Conservation (phyloP, 2,888 invertebrate genomes). For the Harpalus rufipes region DNA sequence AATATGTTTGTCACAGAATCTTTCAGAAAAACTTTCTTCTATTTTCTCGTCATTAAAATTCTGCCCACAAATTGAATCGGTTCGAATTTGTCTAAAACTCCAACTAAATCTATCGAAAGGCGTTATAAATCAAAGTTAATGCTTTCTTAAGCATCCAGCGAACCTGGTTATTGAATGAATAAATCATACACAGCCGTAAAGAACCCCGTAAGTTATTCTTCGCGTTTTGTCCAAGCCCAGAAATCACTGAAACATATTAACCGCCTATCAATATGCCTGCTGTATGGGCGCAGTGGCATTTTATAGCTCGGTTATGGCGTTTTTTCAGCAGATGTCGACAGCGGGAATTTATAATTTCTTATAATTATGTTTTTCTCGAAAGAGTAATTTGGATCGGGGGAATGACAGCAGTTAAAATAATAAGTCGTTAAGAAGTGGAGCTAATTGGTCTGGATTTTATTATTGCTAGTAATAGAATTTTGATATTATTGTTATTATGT, state of each 20-base stretch:
- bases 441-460: slow-evolving; percentile 16
- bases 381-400: slow-evolving; percentile 35
- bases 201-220: slow-evolving; percentile 29
- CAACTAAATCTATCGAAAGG: slow-evolving; percentile 9
- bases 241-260: slow-evolving; percentile 57
- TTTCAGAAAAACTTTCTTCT: neutral
- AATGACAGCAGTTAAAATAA: slow-evolving; percentile 44
- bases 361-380: slow-evolving; percentile 55
- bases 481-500: slow-evolving; percentile 28
- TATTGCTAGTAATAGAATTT: slow-evolving; percentile 25
- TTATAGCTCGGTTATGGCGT: slow-evolving; percentile 28
- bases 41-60: too few species aligned
- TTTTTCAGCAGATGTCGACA: slow-evolving; percentile 20
- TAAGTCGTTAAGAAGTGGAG: slow-evolving; percentile 34
- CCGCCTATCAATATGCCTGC: slow-evolving; percentile 47
- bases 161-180: slow-evolving; percentile 56
- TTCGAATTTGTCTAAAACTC: slow-evolving; percentile 22
- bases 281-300: slow-evolving; percentile 23
- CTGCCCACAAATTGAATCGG: neutral
- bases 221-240: neutral
- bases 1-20: neutral
- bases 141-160: slow-evolving; percentile 29
- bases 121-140: slow-evolving; percentile 26
- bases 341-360: slow-evolving; percentile 57
- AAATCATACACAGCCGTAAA: slow-evolving; percentile 53